A percentile compares a stretch with the other conserved stretches of the same genome.
These are phyloP conservation scores for Perizoma flavofasciatum DNA, from an alignment of 2,888 invertebrate species.

Conservation along the genomic window DNA sequence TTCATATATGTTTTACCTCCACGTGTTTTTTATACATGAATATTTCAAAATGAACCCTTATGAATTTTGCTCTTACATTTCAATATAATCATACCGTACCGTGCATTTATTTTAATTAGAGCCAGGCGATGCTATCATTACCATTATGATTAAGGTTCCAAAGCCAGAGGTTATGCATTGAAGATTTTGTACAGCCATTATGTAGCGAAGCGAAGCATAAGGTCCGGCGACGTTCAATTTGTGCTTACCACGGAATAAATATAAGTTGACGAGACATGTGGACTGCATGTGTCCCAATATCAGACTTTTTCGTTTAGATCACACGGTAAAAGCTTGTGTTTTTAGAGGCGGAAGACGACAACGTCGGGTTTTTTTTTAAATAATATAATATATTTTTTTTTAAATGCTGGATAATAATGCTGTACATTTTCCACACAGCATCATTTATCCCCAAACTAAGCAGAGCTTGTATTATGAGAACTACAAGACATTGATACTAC, in stretches of 20 bases:
- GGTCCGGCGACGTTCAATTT: slow-evolving; percentile 49
- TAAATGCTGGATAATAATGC: too few relatives aligned
- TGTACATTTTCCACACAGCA: too few relatives aligned
- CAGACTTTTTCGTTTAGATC: slow-evolving; percentile 6
- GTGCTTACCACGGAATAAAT: slow-evolving; percentile 28
- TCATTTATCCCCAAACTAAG: too few relatives aligned
- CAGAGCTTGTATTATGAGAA: too few relatives aligned
- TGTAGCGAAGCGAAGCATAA: slow-evolving; percentile 41
- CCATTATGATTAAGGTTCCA: slow-evolving; percentile 31
- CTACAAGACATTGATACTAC: too few relatives aligned
- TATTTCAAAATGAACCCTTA: slow-evolving; percentile 7
- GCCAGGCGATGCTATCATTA: slow-evolving; percentile 35
- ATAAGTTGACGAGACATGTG: slow-evolving; percentile 24
- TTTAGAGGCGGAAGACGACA: not conserved
- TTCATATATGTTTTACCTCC: not conserved
- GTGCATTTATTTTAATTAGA: slow-evolving; percentile 33
- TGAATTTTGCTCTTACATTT: slow-evolving; percentile 18
- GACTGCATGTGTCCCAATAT: slow-evolving; percentile 18
- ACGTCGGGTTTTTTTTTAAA: too few relatives aligned
- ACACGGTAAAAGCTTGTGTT: not conserved
- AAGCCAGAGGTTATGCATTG: slow-evolving; percentile 38
- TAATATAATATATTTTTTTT: too few relatives aligned
- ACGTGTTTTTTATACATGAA: slow-evolving; percentile 7
- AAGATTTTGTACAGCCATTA: slow-evolving; percentile 45
- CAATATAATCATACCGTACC: slow-evolving; percentile 22